phyloP scores from a whole-genome alignment of 2,797 vertebrate genomes.

The Channa striata region DNA sequence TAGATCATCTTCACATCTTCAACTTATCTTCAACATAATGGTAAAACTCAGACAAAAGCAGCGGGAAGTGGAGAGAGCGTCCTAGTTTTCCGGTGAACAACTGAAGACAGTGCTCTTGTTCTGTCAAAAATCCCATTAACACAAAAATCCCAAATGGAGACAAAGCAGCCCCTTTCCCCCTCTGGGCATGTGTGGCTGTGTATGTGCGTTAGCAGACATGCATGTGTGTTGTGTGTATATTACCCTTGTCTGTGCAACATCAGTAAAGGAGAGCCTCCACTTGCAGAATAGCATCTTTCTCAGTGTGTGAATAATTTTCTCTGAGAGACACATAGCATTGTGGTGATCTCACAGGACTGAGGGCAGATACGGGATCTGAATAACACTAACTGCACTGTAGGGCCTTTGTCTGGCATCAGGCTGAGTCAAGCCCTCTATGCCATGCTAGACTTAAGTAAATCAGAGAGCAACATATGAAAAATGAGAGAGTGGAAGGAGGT shows the following conservation, averaged over 20 bases:
- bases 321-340: constrained; percentile 80
- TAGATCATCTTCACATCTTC: background rate
- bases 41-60: constrained; percentile 18
- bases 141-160: constrained; percentile 60
- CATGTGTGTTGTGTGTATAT: constrained; percentile 57
- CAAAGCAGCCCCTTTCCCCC: constrained; percentile 75
- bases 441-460: constrained; percentile 68
- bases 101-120: constrained; percentile 34
- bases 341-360: constrained; percentile 84
- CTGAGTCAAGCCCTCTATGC: constrained; percentile 79
- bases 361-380: constrained; percentile 79
- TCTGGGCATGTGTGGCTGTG: constrained; percentile 20
- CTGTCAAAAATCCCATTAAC: constrained; percentile 64
- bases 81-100: constrained; percentile 43
- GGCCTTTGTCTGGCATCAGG: constrained; percentile 80
- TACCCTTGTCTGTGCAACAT: constrained; percentile 67
- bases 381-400: constrained; percentile 73
- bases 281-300: constrained; percentile 75
- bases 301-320: constrained; percentile 72
- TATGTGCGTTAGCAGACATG: constrained; percentile 2
- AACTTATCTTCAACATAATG: background rate
- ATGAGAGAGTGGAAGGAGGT: constrained; percentile 40
- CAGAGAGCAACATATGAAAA: constrained; percentile 59
- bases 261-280: constrained; percentile 62
- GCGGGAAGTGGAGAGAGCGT: constrained; percentile 13